A percentile compares a stretch with the other conserved stretches of the same genome.
Evolutionary conservation across 2,113 vertebrate species (phyloP).

Genomic region (Etheostoma spectabile): DNA sequence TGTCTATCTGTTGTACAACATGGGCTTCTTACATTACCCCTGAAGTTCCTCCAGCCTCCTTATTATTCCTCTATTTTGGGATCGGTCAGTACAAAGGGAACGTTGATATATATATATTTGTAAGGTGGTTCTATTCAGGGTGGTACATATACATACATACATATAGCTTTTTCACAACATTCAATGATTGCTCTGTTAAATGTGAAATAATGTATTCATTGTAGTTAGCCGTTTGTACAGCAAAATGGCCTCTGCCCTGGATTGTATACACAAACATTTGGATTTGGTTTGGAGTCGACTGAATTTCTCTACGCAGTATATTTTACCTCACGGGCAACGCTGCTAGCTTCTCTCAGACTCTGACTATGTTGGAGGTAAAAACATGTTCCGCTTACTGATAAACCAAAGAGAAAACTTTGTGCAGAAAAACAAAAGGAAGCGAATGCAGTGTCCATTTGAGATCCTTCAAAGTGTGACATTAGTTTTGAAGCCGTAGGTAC

Average conservation of each 20-base stretch:
- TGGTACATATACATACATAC: no score
- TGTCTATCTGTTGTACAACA: constrained; percentile 66
- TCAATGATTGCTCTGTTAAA: not conserved
- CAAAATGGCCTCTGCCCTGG: not conserved
- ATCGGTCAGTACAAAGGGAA: constrained; percentile 32
- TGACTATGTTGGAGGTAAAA: constrained; percentile 1
- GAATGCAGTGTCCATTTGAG: constrained; percentile 10
- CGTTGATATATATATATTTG: constrained; percentile 2
- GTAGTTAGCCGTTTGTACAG: not conserved
- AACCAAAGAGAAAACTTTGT: constrained; percentile 9
- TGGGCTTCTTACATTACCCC: constrained; percentile 45
- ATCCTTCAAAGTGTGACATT: not conserved
- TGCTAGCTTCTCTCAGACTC: not conserved
- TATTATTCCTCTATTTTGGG: constrained; percentile 38
- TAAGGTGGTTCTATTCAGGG: not conserved
- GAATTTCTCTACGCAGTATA: not conserved
- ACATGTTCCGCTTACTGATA: constrained; percentile 25
- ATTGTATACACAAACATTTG: not conserved
- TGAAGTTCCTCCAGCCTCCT: constrained; percentile 40
- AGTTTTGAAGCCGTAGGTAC: not conserved
- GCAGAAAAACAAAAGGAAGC: constrained; percentile 17
- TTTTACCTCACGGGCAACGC: not conserved
- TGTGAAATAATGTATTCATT: no score
- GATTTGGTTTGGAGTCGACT: not conserved
- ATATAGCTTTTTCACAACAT: constrained; percentile 6